Percentiles rank a stretch among this genome's conserved stretches.
Conservation (phyloP, 1,140 invertebrate species). For the Solenopsis invicta region DNA sequence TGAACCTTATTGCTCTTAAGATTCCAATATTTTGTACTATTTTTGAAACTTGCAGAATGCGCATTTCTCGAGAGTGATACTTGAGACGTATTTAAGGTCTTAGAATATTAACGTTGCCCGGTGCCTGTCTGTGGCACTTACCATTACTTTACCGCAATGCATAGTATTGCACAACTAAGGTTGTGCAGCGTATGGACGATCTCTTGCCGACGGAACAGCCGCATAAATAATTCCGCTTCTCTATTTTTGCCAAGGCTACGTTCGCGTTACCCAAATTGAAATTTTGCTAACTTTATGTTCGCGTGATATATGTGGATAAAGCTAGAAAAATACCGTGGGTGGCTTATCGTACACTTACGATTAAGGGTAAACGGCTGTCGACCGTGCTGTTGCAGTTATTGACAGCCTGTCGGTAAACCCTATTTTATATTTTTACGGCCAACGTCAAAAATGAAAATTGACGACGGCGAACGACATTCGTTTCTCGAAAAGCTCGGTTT, state of each 20-base stretch:
- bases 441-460: constrained; percentile 25
- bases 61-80: constrained; percentile 35
- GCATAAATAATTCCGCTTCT: constrained; percentile 61
- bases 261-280: constrained; percentile 57
- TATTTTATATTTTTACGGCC: constrained; percentile 31
- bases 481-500: not conserved
- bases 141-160: constrained; percentile 47
- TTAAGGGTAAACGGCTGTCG: constrained; percentile 42
- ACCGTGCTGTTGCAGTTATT: constrained; percentile 28
- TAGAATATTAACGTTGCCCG: constrained; percentile 50
- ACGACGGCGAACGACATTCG: not conserved
- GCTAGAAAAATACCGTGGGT: constrained; percentile 12
- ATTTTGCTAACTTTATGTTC: constrained; percentile 56
- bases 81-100: constrained; percentile 46
- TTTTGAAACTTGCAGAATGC: not conserved
- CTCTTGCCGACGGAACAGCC: constrained; percentile 57
- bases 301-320: constrained; percentile 51
- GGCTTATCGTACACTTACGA: constrained; percentile 32
- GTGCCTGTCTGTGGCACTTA: constrained; percentile 48
- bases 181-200: constrained; percentile 46
- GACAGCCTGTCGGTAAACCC: constrained; percentile 19
- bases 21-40: not conserved
- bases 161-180: constrained; percentile 55
- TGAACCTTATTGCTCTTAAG: not conserved
- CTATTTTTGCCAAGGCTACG: constrained; percentile 45